A percentile compares a stretch with the other conserved stretches of the same genome.
Evolutionary conservation across 2,113 vertebrate species (phyloP).

Genomic region (Ailurus styani): DNA sequence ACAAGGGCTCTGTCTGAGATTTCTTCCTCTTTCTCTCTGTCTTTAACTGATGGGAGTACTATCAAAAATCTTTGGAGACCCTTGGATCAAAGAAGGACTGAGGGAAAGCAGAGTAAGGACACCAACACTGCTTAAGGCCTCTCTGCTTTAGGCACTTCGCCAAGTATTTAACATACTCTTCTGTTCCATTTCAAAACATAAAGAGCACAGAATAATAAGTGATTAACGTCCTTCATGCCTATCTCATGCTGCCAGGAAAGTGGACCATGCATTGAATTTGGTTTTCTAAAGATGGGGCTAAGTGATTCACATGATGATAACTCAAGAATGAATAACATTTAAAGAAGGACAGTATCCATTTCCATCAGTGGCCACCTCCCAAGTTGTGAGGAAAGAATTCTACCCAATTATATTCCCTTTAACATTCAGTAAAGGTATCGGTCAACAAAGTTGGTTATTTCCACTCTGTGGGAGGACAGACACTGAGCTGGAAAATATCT

Average conservation of each 20-base stretch:
- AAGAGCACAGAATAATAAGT: background rate
- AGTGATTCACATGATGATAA: background rate
- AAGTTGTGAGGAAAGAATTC: background rate
- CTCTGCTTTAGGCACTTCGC: background rate
- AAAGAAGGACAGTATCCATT: background rate
- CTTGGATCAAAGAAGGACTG: background rate
- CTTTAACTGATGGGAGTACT: background rate
- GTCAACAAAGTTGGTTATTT: background rate
- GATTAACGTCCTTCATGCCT: background rate
- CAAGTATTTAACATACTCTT: background rate
- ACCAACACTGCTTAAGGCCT: background rate
- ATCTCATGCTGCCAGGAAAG: background rate
- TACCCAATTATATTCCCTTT: background rate
- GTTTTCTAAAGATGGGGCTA: conserved; percentile 19
- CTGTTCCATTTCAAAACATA: background rate
- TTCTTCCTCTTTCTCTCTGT: background rate
- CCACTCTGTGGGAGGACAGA: background rate
- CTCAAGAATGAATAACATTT: background rate
- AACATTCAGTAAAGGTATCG: background rate
- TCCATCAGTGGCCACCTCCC: background rate
- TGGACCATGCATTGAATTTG: background rate
- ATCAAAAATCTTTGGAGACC: background rate
- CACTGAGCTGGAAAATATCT: background rate
- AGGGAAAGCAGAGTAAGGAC: background rate
- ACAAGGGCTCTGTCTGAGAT: background rate